Percentiles rank a stretch among this genome's conserved stretches.
Evolutionary conservation across 2,113 vertebrate species (phyloP).

Genomic region (Ciconia stormi): DNA sequence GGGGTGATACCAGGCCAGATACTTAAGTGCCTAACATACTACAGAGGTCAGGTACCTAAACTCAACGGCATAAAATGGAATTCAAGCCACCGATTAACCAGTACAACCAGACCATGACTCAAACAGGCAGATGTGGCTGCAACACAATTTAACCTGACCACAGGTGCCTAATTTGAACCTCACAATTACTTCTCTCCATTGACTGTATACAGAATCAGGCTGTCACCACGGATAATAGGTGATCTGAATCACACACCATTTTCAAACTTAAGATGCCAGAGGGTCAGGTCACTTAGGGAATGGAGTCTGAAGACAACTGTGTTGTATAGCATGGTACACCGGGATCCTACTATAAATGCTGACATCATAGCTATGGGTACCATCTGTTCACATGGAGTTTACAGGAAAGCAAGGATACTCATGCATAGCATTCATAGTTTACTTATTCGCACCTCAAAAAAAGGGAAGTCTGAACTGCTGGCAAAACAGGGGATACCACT

Average conservation of each 20-base stretch:
- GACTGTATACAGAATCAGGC: neutral
- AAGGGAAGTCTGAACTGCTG: neutral
- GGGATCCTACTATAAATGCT: neutral
- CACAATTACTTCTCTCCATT: neutral
- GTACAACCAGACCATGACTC: constrained; percentile 55
- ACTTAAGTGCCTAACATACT: constrained; percentile 27
- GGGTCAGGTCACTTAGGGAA: constrained; percentile 16
- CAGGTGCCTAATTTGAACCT: neutral
- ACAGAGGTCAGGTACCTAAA: constrained; percentile 50
- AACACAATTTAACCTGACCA: neutral
- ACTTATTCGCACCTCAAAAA: neutral
- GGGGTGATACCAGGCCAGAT: neutral
- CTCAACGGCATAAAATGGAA: neutral
- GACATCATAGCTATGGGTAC: neutral
- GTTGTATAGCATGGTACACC: neutral
- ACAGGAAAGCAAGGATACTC: neutral
- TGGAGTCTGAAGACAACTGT: neutral
- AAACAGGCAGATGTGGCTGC: neutral
- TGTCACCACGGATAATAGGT: neutral
- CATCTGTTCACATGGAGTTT: neutral
- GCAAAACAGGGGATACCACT: neutral
- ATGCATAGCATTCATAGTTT: neutral
- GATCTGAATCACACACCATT: constrained; percentile 20
- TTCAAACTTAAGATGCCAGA: neutral
- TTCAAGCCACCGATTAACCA: neutral